phyloP scores from a whole-genome alignment of 35 echinoderm and acorn worm species.

The Patiria miniata region DNA sequence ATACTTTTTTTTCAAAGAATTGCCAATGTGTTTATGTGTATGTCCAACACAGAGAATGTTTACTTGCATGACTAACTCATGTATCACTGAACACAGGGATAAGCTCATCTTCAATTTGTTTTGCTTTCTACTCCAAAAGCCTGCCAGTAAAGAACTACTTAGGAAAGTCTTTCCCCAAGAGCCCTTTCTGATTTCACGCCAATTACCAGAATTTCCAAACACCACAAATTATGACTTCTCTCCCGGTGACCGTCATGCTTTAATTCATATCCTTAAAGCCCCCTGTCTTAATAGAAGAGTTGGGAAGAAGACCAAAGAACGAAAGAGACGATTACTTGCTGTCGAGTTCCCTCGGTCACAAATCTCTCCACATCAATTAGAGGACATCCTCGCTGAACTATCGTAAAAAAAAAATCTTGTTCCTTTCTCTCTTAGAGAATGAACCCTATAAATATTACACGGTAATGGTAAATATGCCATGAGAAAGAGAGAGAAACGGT shows the following conservation, averaged over 20 bases:
- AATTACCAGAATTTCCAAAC: slow-evolving; percentile 13
- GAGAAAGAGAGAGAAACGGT: not conserved
- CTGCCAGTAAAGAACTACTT: not conserved
- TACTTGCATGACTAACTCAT: no score
- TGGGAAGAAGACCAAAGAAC: not conserved
- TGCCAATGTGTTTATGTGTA: no score
- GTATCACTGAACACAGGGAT: no score
- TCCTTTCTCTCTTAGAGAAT: not conserved
- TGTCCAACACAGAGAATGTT: no score
- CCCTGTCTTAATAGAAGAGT: not conserved
- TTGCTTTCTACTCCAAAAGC: no score
- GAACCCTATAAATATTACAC: not conserved
- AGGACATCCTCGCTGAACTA: not conserved
- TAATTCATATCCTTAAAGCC: not conserved
- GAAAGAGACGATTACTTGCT: not conserved
- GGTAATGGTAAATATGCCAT: slow-evolving; percentile 12
- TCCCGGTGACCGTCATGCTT: not conserved
- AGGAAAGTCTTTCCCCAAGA: not conserved
- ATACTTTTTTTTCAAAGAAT: no score
- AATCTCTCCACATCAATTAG: slow-evolving; percentile 26
- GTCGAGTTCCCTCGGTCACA: not conserved
- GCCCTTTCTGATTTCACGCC: not conserved
- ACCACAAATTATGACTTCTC: slow-evolving; percentile 15
- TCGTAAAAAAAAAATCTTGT: not conserved
- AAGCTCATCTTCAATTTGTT: no score